Evolutionary conservation across 2,888 invertebrate species (phyloP), one percentile per base, ranked within the genome.

Genomic region (Empis livida): DNA sequence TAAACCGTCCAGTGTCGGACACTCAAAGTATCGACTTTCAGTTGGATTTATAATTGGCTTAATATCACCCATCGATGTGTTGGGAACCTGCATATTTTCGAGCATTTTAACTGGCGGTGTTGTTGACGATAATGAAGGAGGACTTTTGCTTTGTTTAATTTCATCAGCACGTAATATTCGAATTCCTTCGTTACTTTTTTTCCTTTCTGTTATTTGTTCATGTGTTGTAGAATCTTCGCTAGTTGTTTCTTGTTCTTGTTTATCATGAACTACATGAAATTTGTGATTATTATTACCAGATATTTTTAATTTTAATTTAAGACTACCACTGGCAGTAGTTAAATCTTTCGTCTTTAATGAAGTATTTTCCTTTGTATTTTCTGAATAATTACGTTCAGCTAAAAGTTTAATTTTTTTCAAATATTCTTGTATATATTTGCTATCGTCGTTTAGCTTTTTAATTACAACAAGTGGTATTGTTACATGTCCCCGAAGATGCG

Each of bases 1-100:
- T 2, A 58, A 47, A 9, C 58, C 58, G 38, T 59, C 59, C 10
- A 58, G 45, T 13, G 56, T 54, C 4, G 59, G 58, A 43, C 59
- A 59, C 23, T 59, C 59, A 14, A 56, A 59, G 43, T 57, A 55
- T 39, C 54, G 44, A 39, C 50, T 54, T n/a, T 54, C 55, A n/a
- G 53, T 45, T 10, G 42, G 14, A 30, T 42, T 30, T n/a, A 45
- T 40, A 23, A 39, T n/a, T 15, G 40, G 17, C 10, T 40, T 40
- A 40, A 11, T 11, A 4, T 16, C 11, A 4, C 11, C 11, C 5
- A 4, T 13, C 2, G 17, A 16, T 17, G 15, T 11, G 8, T 40
- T 16, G 1, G 20, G n/a, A 32, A 31, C 32, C 40, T 40, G 42
- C 43, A 53, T 56, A 14, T 53, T 46, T 32, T 49, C 52, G 0